Evolutionary conservation across 1,140 invertebrate genomes (phyloP), one percentile per base, ranked within the genome.

Genomic region (Caerostris darwini): DNA sequence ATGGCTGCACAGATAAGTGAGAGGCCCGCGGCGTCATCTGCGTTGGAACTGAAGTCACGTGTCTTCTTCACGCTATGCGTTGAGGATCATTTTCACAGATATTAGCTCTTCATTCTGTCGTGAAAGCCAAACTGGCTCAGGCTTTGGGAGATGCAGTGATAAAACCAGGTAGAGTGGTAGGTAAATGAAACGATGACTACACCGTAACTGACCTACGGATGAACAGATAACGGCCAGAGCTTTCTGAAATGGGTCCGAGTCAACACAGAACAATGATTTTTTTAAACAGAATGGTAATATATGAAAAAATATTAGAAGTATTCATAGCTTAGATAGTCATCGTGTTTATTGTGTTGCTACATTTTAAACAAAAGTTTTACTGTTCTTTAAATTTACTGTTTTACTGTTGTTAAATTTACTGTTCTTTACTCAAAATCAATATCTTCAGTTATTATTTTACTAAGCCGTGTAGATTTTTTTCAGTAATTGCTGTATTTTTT

Each of bases 31-130:
- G 90, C 14, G 90, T 54, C 71, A 58, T 17, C 77, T 57, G 34
- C 58, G 19, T 88, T 59, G 59, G 85, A 87, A 54, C 85, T 53
- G 10, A n/a, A 94, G 86, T 94, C 92, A 94, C 92, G 92, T 94
- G 92, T 34, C 85, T 88, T 53, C 56, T 87, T 92, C 77, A 64
- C 92, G 56, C 83, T 93, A 90, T 77, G 64, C 88, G 64, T 69
- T 82, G 54, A 54, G 92, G 86, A 89, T 94, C 92, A 94, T 67
- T 94, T 94, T 94, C 92, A 88, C 64, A 94, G 92, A 94, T 94
- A 94, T 94, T 94, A 94, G 92, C 92, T 57, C 92, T 71, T 93
- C 81, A 71, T 86, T 87, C 83, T 93, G 91, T 93, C 61, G 69
- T 91, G 82, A 93, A 81, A 93, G 83, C 58, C 50, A 57, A 64